Evolutionary conservation across 2,888 invertebrate species (phyloP), one percentile per base, ranked within the genome.

Genomic region (Idaea biselata): DNA sequence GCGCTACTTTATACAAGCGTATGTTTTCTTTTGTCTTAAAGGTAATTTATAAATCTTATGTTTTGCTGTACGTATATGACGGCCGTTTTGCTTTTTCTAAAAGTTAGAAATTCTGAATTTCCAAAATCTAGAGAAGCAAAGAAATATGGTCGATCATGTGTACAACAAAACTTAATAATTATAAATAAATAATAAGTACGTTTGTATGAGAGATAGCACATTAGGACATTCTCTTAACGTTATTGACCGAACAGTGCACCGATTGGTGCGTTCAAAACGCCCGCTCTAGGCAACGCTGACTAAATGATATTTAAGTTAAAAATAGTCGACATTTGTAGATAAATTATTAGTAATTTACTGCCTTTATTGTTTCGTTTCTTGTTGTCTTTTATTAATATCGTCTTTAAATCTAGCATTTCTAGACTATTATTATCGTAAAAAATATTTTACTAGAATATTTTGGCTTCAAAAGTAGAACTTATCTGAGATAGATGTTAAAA

Each of bases 401-500:
- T 62, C 59, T 66, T 58, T 44, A 59, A 63, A 65, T 31, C 58
- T 69, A 68, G 69, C 66, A 66, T 66, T 68, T 68, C 54, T 68
- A 68, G 66, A 63, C 63, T 65, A 67, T 65, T 67, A 66, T 60
- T 69, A 64, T 68, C 60, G 63, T 66, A 55, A 64, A 57, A 62
- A 59, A 56, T 64, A 63, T 61, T 65, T 67, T 58, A 63, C 60
- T 60, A 59, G 68, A 63, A 59, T 64, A 62, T 25, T 70, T 66
- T 66, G 68, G 69, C 71, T 72, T 68, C 66, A 65, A 70, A 70
- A 66, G 70, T 72, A 72, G 70, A 67, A 58, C 65, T 66, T 74
- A 76, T 74, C 72, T 67, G 67, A 72, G 66, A 70, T 66, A 67
- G 73, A 73, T 63, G 68, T 68, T 73, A 69, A 69, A 69, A 72